Percentiles rank a stretch among this genome's conserved stretches.
phyloP scores from a whole-genome alignment of 2,888 invertebrate genomes.

The Torymus texanus region DNA sequence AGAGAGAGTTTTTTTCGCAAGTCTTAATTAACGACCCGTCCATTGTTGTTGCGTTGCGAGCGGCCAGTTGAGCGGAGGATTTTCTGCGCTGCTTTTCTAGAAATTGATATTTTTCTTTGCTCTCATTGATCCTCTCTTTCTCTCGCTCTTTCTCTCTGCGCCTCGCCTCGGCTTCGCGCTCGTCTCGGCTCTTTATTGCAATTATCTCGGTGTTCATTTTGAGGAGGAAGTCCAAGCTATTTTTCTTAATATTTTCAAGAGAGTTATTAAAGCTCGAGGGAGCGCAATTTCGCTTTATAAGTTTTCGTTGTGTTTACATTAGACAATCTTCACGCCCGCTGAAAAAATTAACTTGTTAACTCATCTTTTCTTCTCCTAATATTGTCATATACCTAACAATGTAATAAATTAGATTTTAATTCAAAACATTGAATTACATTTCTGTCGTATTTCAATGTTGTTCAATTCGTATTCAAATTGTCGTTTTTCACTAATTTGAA shows the following conservation, averaged over 20 bases:
- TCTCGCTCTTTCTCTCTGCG: conserved; percentile 1
- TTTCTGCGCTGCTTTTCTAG: conserved; percentile 32
- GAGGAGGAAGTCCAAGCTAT: not conserved
- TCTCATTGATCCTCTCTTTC: conserved; percentile 28
- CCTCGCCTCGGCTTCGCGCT: not conserved
- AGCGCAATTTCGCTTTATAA: conserved; percentile 3
- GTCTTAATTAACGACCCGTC: conserved; percentile 52
- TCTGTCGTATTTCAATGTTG: conserved; percentile 7
- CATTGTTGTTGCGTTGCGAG: conserved; percentile 31
- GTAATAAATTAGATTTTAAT: no score
- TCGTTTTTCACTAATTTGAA: conserved; percentile 31
- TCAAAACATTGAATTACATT: no score
- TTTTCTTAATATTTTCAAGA: conserved; percentile 33
- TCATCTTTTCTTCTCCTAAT: no score
- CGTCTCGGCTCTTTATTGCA: conserved; percentile 6
- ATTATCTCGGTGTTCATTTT: conserved; percentile 33
- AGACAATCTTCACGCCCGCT: not conserved
- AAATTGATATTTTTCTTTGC: conserved; percentile 43
- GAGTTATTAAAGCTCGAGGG: conserved; percentile 8
- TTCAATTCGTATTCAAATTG: conserved; percentile 32
- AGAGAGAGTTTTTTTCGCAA: conserved; percentile 7
- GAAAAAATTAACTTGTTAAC: not conserved
- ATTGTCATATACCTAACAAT: no score
- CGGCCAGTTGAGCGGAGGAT: conserved; percentile 9
- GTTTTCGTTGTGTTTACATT: not conserved